Percentiles rank a stretch among this genome's conserved stretches.
These are phyloP conservation scores for Halcyon smyrnensis DNA, from an alignment of 2,797 vertebrate genomes.

Conservation along the genomic window DNA sequence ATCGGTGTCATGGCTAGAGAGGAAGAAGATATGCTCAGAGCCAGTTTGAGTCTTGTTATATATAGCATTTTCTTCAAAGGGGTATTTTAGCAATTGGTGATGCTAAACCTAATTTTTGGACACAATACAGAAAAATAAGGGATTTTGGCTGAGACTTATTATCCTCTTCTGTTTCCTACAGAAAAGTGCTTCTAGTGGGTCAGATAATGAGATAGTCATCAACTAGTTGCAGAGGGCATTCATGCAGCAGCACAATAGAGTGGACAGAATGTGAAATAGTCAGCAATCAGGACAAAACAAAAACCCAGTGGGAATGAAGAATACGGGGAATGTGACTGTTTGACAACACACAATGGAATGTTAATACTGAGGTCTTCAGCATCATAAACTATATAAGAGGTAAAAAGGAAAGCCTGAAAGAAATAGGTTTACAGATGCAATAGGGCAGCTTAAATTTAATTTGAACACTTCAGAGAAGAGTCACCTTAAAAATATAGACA, in stretches of 20 bases:
- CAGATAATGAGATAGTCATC: conserved; percentile 54
- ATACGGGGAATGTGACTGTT: background rate
- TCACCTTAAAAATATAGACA: background rate
- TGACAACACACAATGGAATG: background rate
- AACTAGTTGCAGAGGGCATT: conserved; percentile 40
- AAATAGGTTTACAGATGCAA: background rate
- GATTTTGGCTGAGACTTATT: conserved; percentile 19
- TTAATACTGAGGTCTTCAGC: background rate
- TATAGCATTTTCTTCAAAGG: background rate
- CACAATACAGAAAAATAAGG: background rate
- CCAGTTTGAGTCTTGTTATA: background rate
- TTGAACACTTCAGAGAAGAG: background rate
- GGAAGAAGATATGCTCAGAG: background rate
- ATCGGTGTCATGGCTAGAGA: background rate
- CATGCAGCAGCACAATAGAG: conserved; percentile 62
- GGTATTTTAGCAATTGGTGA: background rate
- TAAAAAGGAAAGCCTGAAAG: background rate
- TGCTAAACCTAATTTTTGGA: conserved; percentile 6
- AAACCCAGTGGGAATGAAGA: background rate
- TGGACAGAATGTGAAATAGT: conserved; percentile 72
- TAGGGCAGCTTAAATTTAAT: background rate
- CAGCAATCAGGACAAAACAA: conserved; percentile 13
- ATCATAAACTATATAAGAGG: background rate
- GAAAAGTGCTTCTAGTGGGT: conserved; percentile 56
- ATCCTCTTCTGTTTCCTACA: conserved; percentile 29